Conservation (phyloP, 2,888 invertebrate genomes). For the Rotaria magnacalcarata region DNA sequence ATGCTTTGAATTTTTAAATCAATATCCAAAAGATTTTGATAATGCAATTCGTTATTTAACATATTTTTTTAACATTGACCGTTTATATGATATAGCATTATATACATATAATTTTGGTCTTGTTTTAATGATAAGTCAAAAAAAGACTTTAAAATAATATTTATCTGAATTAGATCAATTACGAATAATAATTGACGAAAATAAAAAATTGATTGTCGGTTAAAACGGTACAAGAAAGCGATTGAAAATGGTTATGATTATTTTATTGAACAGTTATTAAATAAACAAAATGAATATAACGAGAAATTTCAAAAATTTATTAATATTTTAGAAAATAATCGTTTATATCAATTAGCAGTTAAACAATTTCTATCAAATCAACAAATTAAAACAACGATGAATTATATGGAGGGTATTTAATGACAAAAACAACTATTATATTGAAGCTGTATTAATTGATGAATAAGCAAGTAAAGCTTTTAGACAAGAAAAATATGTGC, state of each 20-base stretch:
- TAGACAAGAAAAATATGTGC: slow-evolving; percentile 70
- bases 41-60: slow-evolving; percentile 59
- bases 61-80: slow-evolving; percentile 68
- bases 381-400: slow-evolving; percentile 19
- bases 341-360: slow-evolving; percentile 69
- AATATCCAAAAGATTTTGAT: slow-evolving; percentile 48
- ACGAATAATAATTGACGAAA: slow-evolving; percentile 67
- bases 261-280: slow-evolving; percentile 52
- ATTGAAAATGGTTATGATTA: slow-evolving; percentile 69
- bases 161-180: slow-evolving; percentile 76
- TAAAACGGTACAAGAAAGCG: slow-evolving; percentile 73
- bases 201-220: slow-evolving; percentile 73
- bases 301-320: slow-evolving; percentile 71
- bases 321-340: slow-evolving; percentile 70
- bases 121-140: slow-evolving; percentile 75
- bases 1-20: slow-evolving; percentile 19
- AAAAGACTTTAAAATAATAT: slow-evolving; percentile 87
- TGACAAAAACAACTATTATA: slow-evolving; percentile 67
- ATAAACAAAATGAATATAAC: neutral
- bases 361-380: slow-evolving; percentile 60
- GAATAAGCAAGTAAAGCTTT: slow-evolving; percentile 72
- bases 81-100: slow-evolving; percentile 75
- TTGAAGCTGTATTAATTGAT: slow-evolving; percentile 77
- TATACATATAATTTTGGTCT: slow-evolving; percentile 83
- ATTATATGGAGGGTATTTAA: slow-evolving; percentile 70